Base-by-base conservation (phyloP, 2,888 invertebrate genomes). In the Caradrina kadenii region DNA sequence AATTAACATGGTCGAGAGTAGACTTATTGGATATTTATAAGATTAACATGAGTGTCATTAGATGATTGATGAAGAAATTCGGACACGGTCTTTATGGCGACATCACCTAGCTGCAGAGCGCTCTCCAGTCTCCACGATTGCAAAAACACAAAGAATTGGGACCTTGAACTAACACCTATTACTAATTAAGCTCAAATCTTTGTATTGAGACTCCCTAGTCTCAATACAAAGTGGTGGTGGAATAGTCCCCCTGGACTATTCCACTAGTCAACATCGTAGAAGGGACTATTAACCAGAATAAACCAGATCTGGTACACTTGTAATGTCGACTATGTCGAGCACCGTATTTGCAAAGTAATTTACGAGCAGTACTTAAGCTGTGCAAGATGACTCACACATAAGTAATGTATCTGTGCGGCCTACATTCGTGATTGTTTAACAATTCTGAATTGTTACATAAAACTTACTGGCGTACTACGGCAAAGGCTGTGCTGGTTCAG, bases 301-400 rank as follows among this genome's bases (percentile, higher is more conserved):
- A 80, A 66, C 67, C 54, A 70, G 65, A 70, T 70, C 55, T 80
- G 58, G 55, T 65, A 63, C 63, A 68, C 65, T 50, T 81, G 50
- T 56, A 49, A 52, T 48, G 66, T 80, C 70, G 76, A 22, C 56
- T 52, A 49, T 52, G 66, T 80, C 70, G 70, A 22, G 39, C 58
- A 48, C 55, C 77, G 63, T 66, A 67, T 76, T 78, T 67, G 63
- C 76, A 55, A 76, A 76, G 60, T 69, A 79, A 73, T 79, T 79
- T 82, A 82, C 79, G 82, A 81, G 67, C 64, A 56, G 54, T 63
- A 35, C 52, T 42, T 70, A 64, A 71, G 67, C 62, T 62, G 56
- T 22, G 77, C 61, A 76, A 76, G 69, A 67, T 67, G 50, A 76
- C 58, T 70, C 67, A 64, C 78, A 59, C 66, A 53, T 76, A 70